phyloP scores from a whole-genome alignment of 2,797 vertebrate genomes.

The Sebastes ruberrimus region DNA sequence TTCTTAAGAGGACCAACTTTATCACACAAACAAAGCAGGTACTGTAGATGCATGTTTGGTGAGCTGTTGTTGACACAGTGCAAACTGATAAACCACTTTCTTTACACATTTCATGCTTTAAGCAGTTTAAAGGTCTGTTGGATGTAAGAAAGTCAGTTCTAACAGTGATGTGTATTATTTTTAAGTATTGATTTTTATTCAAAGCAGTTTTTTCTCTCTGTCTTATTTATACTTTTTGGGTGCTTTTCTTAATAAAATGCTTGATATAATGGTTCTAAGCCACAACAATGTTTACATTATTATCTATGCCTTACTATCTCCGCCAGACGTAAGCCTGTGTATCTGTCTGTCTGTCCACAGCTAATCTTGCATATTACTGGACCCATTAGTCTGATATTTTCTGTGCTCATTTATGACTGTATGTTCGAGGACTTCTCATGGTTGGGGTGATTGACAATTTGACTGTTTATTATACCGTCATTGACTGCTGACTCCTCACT shows the following conservation, averaged over 20 bases:
- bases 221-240: background rate
- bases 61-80: background rate
- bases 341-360: background rate
- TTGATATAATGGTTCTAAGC: too few species aligned
- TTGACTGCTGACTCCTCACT: background rate
- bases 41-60: background rate
- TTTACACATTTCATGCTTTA: background rate
- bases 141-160: background rate
- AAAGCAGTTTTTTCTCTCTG: background rate
- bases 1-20: background rate
- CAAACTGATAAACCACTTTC: background rate
- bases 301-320: background rate
- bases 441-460: background rate
- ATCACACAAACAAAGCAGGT: slow-evolving; percentile 48
- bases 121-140: background rate
- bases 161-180: background rate
- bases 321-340: background rate
- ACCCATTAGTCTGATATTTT: background rate
- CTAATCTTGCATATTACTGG: background rate
- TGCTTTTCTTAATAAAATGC: too few species aligned
- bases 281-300: too few species aligned
- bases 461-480: too few species aligned
- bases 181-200: background rate
- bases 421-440: background rate
- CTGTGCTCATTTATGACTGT: too few species aligned